These are phyloP conservation scores for Halisarca cf. caerulea DNA, from an alignment of 37 sponge, comb jelly and placozoan genomes.

Conservation along the genomic window DNA sequence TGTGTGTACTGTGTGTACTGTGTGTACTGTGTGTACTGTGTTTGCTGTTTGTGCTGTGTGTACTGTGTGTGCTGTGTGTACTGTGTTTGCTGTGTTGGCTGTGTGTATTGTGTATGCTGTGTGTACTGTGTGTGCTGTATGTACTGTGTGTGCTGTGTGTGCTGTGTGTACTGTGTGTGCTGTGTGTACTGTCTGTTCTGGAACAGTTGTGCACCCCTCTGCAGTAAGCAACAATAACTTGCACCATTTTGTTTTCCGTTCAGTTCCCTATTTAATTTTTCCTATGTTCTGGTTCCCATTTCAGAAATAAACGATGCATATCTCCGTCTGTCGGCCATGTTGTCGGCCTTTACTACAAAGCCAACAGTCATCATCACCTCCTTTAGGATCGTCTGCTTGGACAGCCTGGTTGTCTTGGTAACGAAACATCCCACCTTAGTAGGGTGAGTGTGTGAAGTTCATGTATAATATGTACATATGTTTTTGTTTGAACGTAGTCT, in stretches of 20 bases:
- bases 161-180: not conserved
- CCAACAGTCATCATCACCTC: conserved; percentile 58
- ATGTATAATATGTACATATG: not conserved
- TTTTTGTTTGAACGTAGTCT: not conserved
- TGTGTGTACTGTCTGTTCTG: not conserved
- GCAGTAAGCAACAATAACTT: too few relatives aligned
- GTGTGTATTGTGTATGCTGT: not conserved
- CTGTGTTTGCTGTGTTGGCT: not conserved
- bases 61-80: not conserved
- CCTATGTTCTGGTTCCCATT: not conserved
- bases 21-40: not conserved
- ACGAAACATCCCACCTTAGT: not conserved
- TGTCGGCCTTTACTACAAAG: conserved; percentile 58
- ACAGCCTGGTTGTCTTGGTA: conserved; percentile 44
- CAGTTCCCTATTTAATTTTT: too few relatives aligned
- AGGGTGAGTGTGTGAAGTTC: not conserved
- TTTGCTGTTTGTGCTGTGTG: not conserved
- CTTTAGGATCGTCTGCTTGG: conserved; percentile 26
- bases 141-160: not conserved
- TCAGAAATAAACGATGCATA: conserved; percentile 46
- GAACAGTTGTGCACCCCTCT: not conserved
- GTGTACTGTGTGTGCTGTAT: not conserved
- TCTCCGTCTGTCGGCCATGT: conserved; percentile 46
- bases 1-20: not conserved
- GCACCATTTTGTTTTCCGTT: not conserved